Evolutionary conservation across 2,113 vertebrate genomes (phyloP).

Genomic region (Salvelinus namaycush): DNA sequence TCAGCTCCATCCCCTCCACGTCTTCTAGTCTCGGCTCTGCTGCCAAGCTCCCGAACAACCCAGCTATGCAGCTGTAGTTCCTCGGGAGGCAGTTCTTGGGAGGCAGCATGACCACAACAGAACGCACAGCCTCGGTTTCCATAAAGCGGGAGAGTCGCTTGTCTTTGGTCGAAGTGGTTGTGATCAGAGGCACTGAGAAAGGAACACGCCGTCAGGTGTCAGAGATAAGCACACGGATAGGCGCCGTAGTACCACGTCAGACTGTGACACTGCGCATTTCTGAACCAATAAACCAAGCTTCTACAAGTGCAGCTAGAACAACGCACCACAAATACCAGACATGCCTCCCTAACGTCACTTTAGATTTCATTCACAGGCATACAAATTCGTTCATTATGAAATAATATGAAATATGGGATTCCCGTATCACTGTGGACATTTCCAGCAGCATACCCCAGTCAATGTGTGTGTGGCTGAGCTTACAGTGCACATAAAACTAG

Average conservation of each 20-base stretch:
- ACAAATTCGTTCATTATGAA: background rate
- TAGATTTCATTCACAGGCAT: background rate
- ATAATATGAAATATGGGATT: background rate
- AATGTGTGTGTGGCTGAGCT: background rate
- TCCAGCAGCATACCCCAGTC: background rate
- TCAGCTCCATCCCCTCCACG: slow-evolving; percentile 67
- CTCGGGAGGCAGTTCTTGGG: slow-evolving; percentile 87
- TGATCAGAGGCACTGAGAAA: slow-evolving; percentile 34
- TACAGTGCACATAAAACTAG: background rate
- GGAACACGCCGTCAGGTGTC: slow-evolving; percentile 52
- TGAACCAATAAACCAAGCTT: slow-evolving; percentile 51
- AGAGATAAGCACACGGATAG: slow-evolving; percentile 49
- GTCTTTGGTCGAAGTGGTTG: slow-evolving; percentile 45
- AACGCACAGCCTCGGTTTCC: slow-evolving; percentile 71
- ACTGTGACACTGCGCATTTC: slow-evolving; percentile 43
- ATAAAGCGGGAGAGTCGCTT: slow-evolving; percentile 55
- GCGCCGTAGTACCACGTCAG: slow-evolving; percentile 53
- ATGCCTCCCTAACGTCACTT: background rate
- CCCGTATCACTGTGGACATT: background rate
- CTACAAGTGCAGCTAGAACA: slow-evolving; percentile 10
- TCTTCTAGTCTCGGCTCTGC: slow-evolving; percentile 77
- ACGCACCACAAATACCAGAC: background rate
- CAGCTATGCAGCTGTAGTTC: slow-evolving; percentile 95
- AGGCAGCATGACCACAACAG: slow-evolving; percentile 74
- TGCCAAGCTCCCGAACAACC: slow-evolving; percentile 85